Evolutionary conservation across 2,797 vertebrate species (phyloP).

Genomic region (Dallia pectoralis): DNA sequence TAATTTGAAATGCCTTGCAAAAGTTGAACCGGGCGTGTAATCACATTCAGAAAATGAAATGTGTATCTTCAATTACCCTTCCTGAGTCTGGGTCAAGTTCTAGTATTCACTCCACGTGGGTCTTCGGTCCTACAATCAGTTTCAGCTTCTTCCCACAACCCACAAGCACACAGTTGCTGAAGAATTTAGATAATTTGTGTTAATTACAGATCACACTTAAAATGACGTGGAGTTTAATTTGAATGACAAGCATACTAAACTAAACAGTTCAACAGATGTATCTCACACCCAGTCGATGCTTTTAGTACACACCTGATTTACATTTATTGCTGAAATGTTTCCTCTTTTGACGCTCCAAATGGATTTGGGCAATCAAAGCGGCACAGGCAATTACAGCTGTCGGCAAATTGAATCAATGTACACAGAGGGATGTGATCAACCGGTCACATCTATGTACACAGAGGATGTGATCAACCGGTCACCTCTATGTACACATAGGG

Average conservation of each 20-base stretch:
- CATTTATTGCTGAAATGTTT: slow-evolving; percentile 54
- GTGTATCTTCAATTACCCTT: not conserved
- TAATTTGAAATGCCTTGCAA: too few relatives aligned
- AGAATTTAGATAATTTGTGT: slow-evolving; percentile 27
- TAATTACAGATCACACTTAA: slow-evolving; percentile 37
- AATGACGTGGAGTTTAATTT: slow-evolving; percentile 33
- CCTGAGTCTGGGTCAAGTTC: not conserved
- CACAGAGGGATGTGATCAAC: slow-evolving; percentile 32
- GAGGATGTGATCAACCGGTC: too few relatives aligned
- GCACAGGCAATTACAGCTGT: slow-evolving; percentile 28
- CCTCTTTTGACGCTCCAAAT: slow-evolving; percentile 47
- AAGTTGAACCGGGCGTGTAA: too few relatives aligned
- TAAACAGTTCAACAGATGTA: slow-evolving; percentile 25
- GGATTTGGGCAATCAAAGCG: slow-evolving; percentile 50
- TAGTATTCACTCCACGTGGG: not conserved
- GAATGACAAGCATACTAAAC: slow-evolving; percentile 29
- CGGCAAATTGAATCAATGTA: slow-evolving; percentile 44
- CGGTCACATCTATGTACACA: not conserved
- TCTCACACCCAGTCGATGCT: slow-evolving; percentile 13
- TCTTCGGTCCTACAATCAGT: not conserved
- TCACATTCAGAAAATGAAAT: too few relatives aligned
- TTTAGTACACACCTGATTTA: slow-evolving; percentile 36
- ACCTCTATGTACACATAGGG: too few relatives aligned
- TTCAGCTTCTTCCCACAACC: slow-evolving; percentile 10
- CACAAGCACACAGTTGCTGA: slow-evolving; percentile 11